Conservation (phyloP, 2,888 invertebrate genomes). For the Eupeodes luniger region DNA sequence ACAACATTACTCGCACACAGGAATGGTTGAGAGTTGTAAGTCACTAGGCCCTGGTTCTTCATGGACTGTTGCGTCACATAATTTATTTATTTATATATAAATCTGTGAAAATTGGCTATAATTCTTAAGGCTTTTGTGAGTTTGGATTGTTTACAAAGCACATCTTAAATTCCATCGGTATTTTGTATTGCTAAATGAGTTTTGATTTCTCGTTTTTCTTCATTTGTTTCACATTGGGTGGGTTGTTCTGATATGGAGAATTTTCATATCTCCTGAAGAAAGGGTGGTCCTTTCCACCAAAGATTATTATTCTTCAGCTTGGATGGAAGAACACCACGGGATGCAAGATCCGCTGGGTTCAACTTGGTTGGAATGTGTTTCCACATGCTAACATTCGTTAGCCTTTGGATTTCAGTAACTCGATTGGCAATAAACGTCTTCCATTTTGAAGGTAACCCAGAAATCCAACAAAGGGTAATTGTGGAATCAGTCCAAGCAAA, state of each 20-base stretch:
- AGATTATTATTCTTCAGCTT: not conserved
- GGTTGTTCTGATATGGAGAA: conserved; percentile 2
- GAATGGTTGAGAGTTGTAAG: too few relatives aligned
- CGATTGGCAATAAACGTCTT: conserved; percentile 22
- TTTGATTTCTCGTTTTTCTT: not conserved
- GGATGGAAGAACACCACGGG: not conserved
- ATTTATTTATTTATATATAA: too few relatives aligned
- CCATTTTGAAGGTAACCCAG: too few relatives aligned
- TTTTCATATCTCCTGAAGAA: conserved; percentile 27
- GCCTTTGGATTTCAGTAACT: conserved; percentile 24
- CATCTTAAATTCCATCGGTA: too few relatives aligned
- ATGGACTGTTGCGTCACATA: too few relatives aligned
- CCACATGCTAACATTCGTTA: conserved; percentile 26
- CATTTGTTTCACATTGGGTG: not conserved
- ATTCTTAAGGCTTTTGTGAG: not conserved
- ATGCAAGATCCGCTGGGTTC: conserved; percentile 51
- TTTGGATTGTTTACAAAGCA: not conserved
- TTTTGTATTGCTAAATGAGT: not conserved
- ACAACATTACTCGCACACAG: too few relatives aligned
- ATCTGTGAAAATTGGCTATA: too few relatives aligned
- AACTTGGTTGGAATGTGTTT: conserved; percentile 38
- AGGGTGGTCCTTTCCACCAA: not conserved
- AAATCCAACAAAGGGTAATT: conserved; percentile 10
- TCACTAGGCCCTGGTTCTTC: too few relatives aligned
- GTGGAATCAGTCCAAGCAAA: conserved; percentile 40